phyloP scores from a whole-genome alignment of 2,888 invertebrate genomes.

The Serripes groenlandicus region DNA sequence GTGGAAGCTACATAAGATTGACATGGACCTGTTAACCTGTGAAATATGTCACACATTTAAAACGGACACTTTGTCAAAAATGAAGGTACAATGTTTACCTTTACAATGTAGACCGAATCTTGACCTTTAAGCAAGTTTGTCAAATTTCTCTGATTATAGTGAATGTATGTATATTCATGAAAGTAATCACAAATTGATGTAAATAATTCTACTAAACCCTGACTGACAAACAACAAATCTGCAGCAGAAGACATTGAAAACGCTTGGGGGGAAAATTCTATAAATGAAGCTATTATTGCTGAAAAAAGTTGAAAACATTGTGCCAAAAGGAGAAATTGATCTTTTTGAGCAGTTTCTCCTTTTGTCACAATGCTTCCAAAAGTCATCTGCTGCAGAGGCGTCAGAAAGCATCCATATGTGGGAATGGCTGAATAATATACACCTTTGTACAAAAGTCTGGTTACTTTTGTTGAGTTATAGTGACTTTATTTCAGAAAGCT shows the following conservation, averaged over 20 bases:
- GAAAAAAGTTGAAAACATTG: background rate
- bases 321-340: background rate
- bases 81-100: conserved; percentile 84
- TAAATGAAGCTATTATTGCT: background rate
- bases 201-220: no score
- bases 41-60: conserved; percentile 79
- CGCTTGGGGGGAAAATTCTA: background rate
- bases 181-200: no score
- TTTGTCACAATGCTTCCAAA: background rate
- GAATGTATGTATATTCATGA: no score
- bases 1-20: conserved; percentile 91
- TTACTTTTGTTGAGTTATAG: no score
- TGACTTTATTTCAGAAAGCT: no score
- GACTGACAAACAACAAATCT: no score
- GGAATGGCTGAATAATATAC: no score
- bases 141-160: background rate
- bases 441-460: background rate
- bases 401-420: no score
- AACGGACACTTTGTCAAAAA: conserved; percentile 88
- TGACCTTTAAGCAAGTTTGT: background rate
- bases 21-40: conserved; percentile 93
- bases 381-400: no score
- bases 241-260: background rate
- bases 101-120: no score
- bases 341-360: background rate